These are phyloP conservation scores for Circaetus cinerascens DNA, from an alignment of 2,113 vertebrate species.

Conservation along the genomic window DNA sequence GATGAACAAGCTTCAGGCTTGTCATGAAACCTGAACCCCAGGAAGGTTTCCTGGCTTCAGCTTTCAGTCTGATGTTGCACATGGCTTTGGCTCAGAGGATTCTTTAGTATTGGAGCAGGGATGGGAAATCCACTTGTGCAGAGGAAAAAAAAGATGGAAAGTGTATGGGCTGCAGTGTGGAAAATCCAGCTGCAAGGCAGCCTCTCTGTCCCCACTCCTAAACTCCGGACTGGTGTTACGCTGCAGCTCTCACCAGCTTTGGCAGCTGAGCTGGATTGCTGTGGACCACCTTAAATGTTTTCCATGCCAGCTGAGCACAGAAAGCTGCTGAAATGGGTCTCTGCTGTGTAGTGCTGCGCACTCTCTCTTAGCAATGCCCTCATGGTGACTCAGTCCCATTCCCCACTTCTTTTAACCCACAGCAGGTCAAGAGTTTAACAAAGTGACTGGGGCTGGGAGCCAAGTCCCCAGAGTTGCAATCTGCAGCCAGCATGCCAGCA, in stretches of 20 bases:
- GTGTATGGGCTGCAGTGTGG: neutral
- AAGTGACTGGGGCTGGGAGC: constrained; percentile 65
- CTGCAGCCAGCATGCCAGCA: constrained; percentile 69
- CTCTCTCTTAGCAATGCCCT: constrained; percentile 46
- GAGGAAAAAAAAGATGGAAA: constrained; percentile 10
- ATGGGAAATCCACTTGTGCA: constrained; percentile 43
- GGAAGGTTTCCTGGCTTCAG: constrained; percentile 55
- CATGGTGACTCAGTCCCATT: constrained; percentile 61
- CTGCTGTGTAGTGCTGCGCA: neutral
- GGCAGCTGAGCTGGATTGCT: neutral
- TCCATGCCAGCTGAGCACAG: constrained; percentile 48
- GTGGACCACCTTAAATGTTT: constrained; percentile 61
- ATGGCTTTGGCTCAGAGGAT: constrained; percentile 18
- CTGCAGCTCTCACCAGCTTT: constrained; percentile 13
- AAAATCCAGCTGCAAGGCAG: constrained; percentile 23
- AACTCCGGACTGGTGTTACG: neutral
- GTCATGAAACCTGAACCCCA: constrained; percentile 36
- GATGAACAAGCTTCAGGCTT: constrained; percentile 8
- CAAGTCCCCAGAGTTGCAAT: constrained; percentile 63
- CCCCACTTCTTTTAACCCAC: constrained; percentile 62
- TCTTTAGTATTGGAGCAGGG: neutral
- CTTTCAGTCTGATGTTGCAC: constrained; percentile 34
- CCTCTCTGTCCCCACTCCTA: neutral
- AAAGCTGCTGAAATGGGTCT: constrained; percentile 48
- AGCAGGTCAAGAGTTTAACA: constrained; percentile 75